Evolutionary conservation across 2,888 invertebrate genomes (phyloP).

Genomic region (Mythimna albipuncta): DNA sequence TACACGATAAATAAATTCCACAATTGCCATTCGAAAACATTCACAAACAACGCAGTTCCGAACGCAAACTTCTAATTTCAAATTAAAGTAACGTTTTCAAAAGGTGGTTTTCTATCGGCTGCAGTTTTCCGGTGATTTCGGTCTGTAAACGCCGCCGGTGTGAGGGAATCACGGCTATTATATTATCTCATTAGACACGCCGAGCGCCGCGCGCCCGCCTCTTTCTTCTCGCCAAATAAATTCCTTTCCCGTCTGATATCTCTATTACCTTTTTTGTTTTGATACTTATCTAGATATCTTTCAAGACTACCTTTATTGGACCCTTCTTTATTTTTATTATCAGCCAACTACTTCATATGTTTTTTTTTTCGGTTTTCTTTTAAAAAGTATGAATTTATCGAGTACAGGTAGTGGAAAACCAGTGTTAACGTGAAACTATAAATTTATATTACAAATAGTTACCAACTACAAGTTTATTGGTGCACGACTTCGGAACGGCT

Average conservation of each 20-base stretch:
- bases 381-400: slow-evolving; percentile 18
- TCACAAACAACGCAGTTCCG: slow-evolving; percentile 2
- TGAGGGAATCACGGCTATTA: slow-evolving; percentile 88
- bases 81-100: slow-evolving; percentile 68
- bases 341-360: slow-evolving; percentile 7
- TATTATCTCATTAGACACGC: slow-evolving; percentile 90
- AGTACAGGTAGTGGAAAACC: slow-evolving; percentile 66
- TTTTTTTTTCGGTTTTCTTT: slow-evolving; percentile 1
- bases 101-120: slow-evolving; percentile 74
- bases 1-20: background rate
- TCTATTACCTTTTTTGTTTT: slow-evolving; percentile 78
- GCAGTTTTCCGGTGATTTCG: slow-evolving; percentile 88
- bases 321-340: slow-evolving; percentile 43
- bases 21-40: slow-evolving; percentile 14
- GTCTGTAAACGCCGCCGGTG: slow-evolving; percentile 81
- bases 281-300: slow-evolving; percentile 58
- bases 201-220: slow-evolving; percentile 78
- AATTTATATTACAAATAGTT: slow-evolving; percentile 89
- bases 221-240: slow-evolving; percentile 86
- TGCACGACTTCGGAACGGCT: slow-evolving; percentile 84
- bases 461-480: slow-evolving; percentile 86
- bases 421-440: slow-evolving; percentile 77
- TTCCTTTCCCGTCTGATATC: slow-evolving; percentile 83
- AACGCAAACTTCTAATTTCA: slow-evolving; percentile 43
- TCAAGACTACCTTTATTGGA: slow-evolving; percentile 37